Base-by-base conservation (phyloP, 2,797 vertebrate species). In the Paedocypris micromegethes region DNA sequence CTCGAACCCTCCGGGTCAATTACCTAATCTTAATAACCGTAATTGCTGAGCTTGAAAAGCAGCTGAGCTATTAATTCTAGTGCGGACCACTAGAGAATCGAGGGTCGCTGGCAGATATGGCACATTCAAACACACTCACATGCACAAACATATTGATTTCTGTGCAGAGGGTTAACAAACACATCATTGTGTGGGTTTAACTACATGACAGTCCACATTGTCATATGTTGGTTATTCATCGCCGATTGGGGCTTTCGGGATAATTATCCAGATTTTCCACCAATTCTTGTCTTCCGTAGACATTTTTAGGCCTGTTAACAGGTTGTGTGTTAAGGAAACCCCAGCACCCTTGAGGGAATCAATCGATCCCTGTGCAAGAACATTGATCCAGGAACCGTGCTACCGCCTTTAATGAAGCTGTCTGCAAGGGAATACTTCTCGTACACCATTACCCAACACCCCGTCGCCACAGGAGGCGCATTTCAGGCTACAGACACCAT, bases 1-100 rank as follows among this genome's bases (percentile, higher is more conserved):
- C 72, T 64, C 44, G 69, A 76, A 73, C 73, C 72, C 65, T 70
- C 74, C 61, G 72, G 76, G 74, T 80, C 76, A 78, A 78, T 80
- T 78, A 80, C 74, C 78, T 74, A 78, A 77, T 78, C 72, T 80
- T 80, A 80, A 80, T 80, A 78, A 78, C 74, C 60, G 39, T 80
- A 80, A 80, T 78, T 76, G 78, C 76, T 46, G 64, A 72, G 66
- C 69, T 68, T 76, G 70, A 74, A 76, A 76, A 80, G 78, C 72
- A 77, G 78, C 78, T 77, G 76, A 80, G 78, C 74, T 80, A 77
- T 80, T 80, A 78, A 78, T 78, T 80, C 78, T 70, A 64, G 74
- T 65, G 72, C 62, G 69, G 76, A 67, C 72, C 76, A 62, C 78
- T 74, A 69, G 74, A 78, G 76, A 70, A 70, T 76, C 60, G 6